Evolutionary conservation across 2,797 vertebrate genomes (phyloP).

Genomic region (Aselliscus stoliczkanus): DNA sequence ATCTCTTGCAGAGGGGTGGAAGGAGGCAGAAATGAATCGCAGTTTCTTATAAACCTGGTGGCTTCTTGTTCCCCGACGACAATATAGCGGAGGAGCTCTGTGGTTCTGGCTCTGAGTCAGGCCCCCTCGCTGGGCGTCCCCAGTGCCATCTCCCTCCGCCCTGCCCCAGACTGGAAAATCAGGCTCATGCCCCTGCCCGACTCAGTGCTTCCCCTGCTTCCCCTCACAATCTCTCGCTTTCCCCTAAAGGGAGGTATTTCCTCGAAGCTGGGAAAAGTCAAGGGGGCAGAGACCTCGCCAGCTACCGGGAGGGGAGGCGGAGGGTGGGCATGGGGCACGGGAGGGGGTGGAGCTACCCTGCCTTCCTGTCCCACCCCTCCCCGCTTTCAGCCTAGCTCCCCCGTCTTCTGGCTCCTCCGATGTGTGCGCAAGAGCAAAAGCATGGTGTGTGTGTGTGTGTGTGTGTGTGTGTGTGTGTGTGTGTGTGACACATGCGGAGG

Average conservation of each 20-base stretch:
- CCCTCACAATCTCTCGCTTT: constrained; percentile 72
- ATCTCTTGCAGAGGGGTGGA: constrained; percentile 29
- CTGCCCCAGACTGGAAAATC: constrained; percentile 73
- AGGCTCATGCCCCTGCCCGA: constrained; percentile 68
- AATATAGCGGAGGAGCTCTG: constrained; percentile 58
- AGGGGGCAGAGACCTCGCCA: constrained; percentile 59
- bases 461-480: neutral
- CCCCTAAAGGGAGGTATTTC: constrained; percentile 77
- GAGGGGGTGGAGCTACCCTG: constrained; percentile 34
- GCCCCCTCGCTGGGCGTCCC: constrained; percentile 59
- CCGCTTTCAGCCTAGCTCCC: neutral
- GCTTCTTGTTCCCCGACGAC: constrained; percentile 75
- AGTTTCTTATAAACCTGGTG: constrained; percentile 78
- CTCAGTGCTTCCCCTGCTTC: constrained; percentile 71
- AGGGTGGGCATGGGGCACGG: constrained; percentile 32
- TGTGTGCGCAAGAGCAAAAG: neutral
- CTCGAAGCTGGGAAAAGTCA: constrained; percentile 75
- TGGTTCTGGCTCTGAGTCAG: constrained; percentile 78
- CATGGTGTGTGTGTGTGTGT: neutral
- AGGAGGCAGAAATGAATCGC: constrained; percentile 69
- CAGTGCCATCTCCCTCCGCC: constrained; percentile 56
- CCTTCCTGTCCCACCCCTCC: constrained; percentile 41
- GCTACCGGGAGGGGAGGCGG: constrained; percentile 41
- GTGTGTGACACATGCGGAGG: neutral
- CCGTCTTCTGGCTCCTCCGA: neutral